Evolutionary conservation across 2,797 vertebrate genomes (phyloP).

Genomic region (Galago senegalensis): DNA sequence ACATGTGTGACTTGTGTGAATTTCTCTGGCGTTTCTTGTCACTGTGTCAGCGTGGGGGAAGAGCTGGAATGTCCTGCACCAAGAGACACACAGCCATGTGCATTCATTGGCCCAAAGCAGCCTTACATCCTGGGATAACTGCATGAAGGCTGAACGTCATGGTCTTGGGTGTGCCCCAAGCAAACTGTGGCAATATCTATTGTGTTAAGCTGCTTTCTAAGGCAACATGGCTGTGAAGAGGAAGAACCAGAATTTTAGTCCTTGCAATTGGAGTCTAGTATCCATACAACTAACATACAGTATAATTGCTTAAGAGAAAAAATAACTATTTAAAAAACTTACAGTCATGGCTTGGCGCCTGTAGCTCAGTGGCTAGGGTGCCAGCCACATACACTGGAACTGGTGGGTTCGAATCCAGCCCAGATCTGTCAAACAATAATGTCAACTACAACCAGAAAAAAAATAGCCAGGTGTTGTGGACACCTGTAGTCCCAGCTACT

Average conservation of each 20-base stretch:
- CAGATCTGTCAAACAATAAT: too few relatives aligned
- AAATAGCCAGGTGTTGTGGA: too few relatives aligned
- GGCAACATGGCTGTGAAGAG: not conserved
- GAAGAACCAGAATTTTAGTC: not conserved
- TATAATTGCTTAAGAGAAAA: not conserved
- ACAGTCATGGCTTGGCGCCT: too few relatives aligned
- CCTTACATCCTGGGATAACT: not conserved
- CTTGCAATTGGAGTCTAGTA: not conserved
- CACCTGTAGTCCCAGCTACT: too few relatives aligned
- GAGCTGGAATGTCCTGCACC: not conserved
- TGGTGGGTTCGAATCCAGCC: too few relatives aligned
- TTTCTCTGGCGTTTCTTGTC: not conserved
- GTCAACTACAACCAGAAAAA: too few relatives aligned
- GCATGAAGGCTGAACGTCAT: not conserved
- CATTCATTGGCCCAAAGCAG: not conserved
- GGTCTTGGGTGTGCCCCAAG: not conserved
- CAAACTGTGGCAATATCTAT: not conserved
- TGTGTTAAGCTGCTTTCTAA: not conserved
- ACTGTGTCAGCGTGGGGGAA: not conserved
- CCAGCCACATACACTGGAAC: too few relatives aligned
- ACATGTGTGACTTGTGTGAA: not conserved
- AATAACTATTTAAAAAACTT: not conserved
- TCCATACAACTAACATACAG: not conserved
- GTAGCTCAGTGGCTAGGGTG: too few relatives aligned
- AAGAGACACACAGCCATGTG: not conserved